Evolutionary conservation across 2,113 vertebrate species (phyloP), one percentile per base, ranked within the genome.

Genomic region (Pedionomus torquatus): DNA sequence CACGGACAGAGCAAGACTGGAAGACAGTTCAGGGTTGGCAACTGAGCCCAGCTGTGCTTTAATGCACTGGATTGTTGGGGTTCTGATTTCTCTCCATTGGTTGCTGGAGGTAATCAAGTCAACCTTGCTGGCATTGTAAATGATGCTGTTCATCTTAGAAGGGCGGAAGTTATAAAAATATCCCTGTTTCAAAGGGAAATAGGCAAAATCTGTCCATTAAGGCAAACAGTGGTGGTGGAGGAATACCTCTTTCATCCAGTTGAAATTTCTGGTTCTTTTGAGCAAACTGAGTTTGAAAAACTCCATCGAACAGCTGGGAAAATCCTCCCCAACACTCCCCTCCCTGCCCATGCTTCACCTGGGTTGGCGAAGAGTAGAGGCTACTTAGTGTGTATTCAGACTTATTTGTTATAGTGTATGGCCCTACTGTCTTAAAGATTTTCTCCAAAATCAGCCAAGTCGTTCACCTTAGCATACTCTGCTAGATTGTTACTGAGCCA

Each of bases 401-500:
- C 7, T 35, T 24, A 1, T 43, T 13, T 52, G 26, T 39, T 54
- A 5, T 60, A 30, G 12, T 30, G 4, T 72, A 14, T 33, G 44
- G 21, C 63, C n/a, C 17, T 63, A 4, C 21, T 35, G 18, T 17
- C 37, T 44, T 51, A 14, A 48, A 54, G 41, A 21, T 44, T 66
- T 78, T 31, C 26, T 26, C 55, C 58, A 9, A 83, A 65, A 48
- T 65, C 33, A 48, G 26, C 9, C 2, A 18, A 80, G 80, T 71
- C 0, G 0, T 69, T 87, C 41, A 63, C 25, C 2, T 9, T 17
- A 58, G 11, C 5, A 8, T 44, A 30, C 8, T 52, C 37, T 46
- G 37, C 49, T 61, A 54, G 37, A 24, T 18, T 63, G 77, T 49
- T 52, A 35, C 30, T 61, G 76, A 57, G 63, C 35, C 39, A 77